Base-by-base conservation (phyloP, 2,797 vertebrate genomes). In the Florisuga fusca region DNA sequence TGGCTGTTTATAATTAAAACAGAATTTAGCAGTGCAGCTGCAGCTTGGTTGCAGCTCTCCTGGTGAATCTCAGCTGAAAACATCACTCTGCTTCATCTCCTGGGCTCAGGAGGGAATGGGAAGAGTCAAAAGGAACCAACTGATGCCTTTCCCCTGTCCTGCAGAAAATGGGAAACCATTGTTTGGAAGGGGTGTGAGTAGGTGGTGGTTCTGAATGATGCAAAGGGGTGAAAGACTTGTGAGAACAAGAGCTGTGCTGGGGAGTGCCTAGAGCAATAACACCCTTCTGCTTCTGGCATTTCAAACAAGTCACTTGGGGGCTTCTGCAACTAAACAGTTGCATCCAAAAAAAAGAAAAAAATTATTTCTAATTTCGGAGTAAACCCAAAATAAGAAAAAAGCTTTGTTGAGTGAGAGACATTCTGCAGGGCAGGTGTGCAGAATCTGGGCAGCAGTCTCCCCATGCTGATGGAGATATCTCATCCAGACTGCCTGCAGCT, bases 1-100 rank as follows among this genome's bases (percentile, higher is more conserved):
- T 75, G 31, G 64, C 26, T 68, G n/a, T 41, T 94, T 79, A 50
- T 74, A 77, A 87, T 90, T 89, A 83, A 82, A 95, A 36, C 14
- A 68, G 50, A 93, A 68, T 64, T 64, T 61, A 73, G 41, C 61
- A 51, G 31, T 58, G 68, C 74, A 87, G 68, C 86, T 96, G 88
- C 51, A 78, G 51, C 38, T 83, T 55, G 62, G 58, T 50, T 75
- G 69, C 85, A 73, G 62, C 38, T 94, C n/a, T 80, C 53, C 45
- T 82, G 84, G 76, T 82, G 57, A 63, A 64, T 80, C 64, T 77
- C 36, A 67, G 89, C 84, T 0, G 2, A 67, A 79, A 95, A 79
- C 20, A 54, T 41, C 41, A 64, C 80, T 75, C 43, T 87, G n/a
- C 81, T 82, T 77, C 54, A 38, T 82, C 38, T 85, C 53, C 48